Evolutionary conservation across 1,140 invertebrate genomes (phyloP).

Genomic region (Eumaeus atala): DNA sequence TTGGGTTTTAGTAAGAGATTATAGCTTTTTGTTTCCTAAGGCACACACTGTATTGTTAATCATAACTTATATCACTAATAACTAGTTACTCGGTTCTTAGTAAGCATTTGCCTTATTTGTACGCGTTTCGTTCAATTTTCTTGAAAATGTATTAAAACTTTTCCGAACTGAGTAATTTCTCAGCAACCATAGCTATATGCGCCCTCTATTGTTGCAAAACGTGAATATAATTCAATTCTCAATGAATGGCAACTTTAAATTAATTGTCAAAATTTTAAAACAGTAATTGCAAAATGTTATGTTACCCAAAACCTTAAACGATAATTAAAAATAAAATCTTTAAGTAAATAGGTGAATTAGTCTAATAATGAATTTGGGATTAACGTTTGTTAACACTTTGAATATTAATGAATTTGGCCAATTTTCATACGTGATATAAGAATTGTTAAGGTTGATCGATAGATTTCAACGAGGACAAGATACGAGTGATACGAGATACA

Average conservation of each 20-base stretch:
- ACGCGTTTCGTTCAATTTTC: constrained; percentile 36
- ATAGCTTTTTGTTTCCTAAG: constrained; percentile 73
- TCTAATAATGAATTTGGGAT: too few species aligned
- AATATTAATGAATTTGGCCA: too few species aligned
- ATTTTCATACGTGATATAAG: too few species aligned
- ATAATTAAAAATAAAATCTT: too few species aligned
- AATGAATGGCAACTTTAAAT: background rate
- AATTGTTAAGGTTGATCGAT: too few species aligned
- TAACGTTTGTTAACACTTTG: too few species aligned
- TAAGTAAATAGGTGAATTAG: too few species aligned
- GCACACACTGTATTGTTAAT: constrained; percentile 54
- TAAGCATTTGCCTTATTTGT: constrained; percentile 4
- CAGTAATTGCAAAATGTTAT: too few species aligned
- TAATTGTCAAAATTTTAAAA: background rate
- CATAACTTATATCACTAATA: constrained; percentile 46
- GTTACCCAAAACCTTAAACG: too few species aligned
- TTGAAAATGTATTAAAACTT: constrained; percentile 68
- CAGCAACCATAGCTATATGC: constrained; percentile 33
- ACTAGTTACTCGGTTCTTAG: background rate
- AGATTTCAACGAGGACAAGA: too few species aligned
- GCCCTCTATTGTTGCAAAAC: constrained; percentile 33
- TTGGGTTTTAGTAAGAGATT: constrained; percentile 72
- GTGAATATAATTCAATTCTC: constrained; percentile 25
- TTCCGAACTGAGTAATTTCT: constrained; percentile 50
- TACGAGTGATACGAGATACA: too few species aligned